phyloP scores from a whole-genome alignment of 2,888 invertebrate species.

The Tetragonisca angustula region DNA sequence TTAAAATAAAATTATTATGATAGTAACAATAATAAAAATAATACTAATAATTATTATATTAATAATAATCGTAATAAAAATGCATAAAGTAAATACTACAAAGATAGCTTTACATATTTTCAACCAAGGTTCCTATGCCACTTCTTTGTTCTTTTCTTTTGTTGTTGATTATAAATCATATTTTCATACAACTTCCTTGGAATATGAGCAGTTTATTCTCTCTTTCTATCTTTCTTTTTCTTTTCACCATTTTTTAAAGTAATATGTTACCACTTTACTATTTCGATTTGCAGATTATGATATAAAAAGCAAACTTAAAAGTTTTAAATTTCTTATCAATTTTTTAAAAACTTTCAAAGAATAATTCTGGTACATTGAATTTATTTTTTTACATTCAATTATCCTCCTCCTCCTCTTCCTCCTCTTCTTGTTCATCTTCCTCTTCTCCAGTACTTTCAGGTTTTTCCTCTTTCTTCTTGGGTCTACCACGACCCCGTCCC shows the following conservation, averaged over 20 bases:
- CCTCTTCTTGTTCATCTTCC: conserved; percentile 82
- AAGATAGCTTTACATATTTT: conserved; percentile 18
- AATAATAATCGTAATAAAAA: conserved; percentile 28
- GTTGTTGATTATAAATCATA: conserved; percentile 32
- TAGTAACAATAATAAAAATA: conserved; percentile 34
- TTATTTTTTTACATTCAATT: conserved; percentile 64
- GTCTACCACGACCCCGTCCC: conserved; percentile 80
- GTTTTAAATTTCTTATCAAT: conserved; percentile 38
- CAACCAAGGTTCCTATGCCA: conserved; percentile 17
- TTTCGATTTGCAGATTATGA: conserved; percentile 44
- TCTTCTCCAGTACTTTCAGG: conserved; percentile 83
- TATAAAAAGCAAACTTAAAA: conserved; percentile 61
- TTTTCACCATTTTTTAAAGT: not conserved
- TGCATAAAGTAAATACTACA: conserved; percentile 47
- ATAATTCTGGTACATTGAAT: conserved; percentile 58
- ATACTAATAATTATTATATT: conserved; percentile 24
- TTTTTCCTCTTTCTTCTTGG: conserved; percentile 83
- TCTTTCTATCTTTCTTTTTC: not conserved
- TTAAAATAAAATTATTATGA: conserved; percentile 44
- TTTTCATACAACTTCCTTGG: conserved; percentile 22
- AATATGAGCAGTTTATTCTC: conserved; percentile 36
- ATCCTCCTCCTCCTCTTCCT: conserved; percentile 82
- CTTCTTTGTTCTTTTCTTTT: not conserved
- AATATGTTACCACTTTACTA: conserved; percentile 22
- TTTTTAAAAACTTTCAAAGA: conserved; percentile 61